phyloP scores from a whole-genome alignment of 2,113 vertebrate species.

The Synchiropus splendidus region DNA sequence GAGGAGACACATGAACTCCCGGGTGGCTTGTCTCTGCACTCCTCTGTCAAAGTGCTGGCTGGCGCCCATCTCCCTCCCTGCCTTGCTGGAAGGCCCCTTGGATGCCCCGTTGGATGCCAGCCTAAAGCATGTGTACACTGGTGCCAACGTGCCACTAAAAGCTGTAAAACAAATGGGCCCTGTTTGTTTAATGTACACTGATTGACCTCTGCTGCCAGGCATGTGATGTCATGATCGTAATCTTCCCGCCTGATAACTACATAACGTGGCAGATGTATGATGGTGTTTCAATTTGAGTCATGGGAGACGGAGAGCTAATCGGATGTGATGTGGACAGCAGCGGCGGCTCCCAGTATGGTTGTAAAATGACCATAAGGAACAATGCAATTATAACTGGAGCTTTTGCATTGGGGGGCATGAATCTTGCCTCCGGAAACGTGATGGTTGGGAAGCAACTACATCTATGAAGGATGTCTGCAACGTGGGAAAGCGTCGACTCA shows the following conservation, averaged over 20 bases:
- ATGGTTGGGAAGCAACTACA: no score
- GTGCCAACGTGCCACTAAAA: constrained; percentile 56
- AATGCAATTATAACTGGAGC: no score
- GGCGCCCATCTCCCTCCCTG: constrained; percentile 26
- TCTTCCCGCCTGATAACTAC: constrained; percentile 42
- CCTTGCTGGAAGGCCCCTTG: constrained; percentile 37
- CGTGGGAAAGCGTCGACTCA: no score
- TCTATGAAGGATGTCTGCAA: no score
- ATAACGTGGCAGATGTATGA: constrained; percentile 35
- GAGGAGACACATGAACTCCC: constrained; percentile 22
- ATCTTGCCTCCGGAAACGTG: no score
- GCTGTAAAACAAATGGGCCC: constrained; percentile 63
- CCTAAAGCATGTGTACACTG: constrained; percentile 37
- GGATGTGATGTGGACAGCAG: constrained; percentile 24
- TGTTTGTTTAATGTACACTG: constrained; percentile 58
- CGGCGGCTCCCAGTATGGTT: not conserved
- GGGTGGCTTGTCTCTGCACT: constrained; percentile 19
- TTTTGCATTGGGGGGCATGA: no score
- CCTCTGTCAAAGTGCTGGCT: constrained; percentile 28
- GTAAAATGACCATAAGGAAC: not conserved
- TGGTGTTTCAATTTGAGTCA: constrained; percentile 36
- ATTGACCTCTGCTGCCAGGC: constrained; percentile 56
- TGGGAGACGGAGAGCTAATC: constrained; percentile 28
- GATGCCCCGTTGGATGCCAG: constrained; percentile 52
- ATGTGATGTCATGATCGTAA: constrained; percentile 61